A percentile compares a stretch with the other conserved stretches of the same genome.
phyloP scores from a whole-genome alignment of 2,113 vertebrate species.

The Peromyscus leucopus region DNA sequence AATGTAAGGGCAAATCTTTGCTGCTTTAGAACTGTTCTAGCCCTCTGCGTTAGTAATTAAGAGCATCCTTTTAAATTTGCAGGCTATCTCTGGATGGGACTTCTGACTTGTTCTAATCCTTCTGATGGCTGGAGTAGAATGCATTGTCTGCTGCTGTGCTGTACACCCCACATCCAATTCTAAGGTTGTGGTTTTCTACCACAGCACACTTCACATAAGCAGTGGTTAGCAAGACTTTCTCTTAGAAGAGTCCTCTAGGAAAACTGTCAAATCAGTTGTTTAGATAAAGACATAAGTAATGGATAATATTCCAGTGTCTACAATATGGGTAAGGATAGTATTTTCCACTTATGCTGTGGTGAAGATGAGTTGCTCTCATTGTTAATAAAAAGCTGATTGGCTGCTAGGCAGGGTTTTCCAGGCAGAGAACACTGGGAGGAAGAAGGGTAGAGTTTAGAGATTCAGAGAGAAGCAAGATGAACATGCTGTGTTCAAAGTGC shows the following conservation, averaged over 20 bases:
- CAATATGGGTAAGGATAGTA: neutral
- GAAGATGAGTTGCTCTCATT: no score
- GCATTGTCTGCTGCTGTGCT: neutral
- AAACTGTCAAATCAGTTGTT: neutral
- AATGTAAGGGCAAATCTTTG: neutral
- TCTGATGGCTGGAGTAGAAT: no score
- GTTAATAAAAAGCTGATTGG: no score
- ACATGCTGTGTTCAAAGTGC: no score
- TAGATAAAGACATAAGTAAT: neutral
- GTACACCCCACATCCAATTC: neutral
- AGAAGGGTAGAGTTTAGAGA: no score
- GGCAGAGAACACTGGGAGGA: no score
- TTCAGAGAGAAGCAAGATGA: no score
- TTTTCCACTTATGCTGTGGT: neutral
- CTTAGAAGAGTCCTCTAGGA: neutral
- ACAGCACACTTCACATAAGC: neutral
- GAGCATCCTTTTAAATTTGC: neutral
- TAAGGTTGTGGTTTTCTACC: neutral
- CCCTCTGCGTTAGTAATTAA: neutral
- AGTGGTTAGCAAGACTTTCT: neutral
- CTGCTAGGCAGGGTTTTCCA: no score
- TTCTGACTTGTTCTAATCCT: no score
- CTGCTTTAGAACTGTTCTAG: neutral
- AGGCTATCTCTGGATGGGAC: neutral
- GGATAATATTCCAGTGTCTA: neutral